Evolutionary conservation across 2,888 invertebrate species (phyloP), one percentile per base, ranked within the genome.

Genomic region (Brachynemurus nebulosus): DNA sequence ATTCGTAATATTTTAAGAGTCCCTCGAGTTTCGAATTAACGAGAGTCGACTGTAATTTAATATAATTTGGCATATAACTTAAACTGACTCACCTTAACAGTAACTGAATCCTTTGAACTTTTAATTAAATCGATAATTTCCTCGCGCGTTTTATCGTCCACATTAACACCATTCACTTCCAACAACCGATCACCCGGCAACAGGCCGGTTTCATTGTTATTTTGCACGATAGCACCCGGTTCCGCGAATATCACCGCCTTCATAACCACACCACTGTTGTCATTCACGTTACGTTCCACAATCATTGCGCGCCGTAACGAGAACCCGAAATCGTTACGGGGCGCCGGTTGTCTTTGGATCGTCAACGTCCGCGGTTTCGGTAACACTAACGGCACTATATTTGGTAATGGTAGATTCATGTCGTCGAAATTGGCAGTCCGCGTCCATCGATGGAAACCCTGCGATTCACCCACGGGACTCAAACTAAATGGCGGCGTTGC

Each of bases 111-210:
- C 44, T 82, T 80, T 51, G 86, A 89, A 49, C 85, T 78, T 57
- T 88, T 83, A 55, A 96, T 93, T 60, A 95, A 76, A 61, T 93
- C 92, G 53, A 93, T 92, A 50, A 96, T 85, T 57, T 90, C 86
- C 62, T 95, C 93, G 43, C 95, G 74, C 41, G 80, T 79, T 58
- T 84, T 78, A 44, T 82, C 85, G 59, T 86, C 88, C 0, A 95
- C 92, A 49, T 80, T 76, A 19, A 80, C 74, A 19, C 83, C 84
- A 59, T 95, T 93, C 23, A 96, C 91, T 70, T 91, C 90, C 52
- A 95, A 68, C 20, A 96, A 73, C 54, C 89, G 76, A 66, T 96
- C 96, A 4, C 96, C 96, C n/a, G 95, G 95, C 46, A 95, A 68
- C 18, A 96, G 70, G 4, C 92, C 91, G 6, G 86, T 89, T 52